A percentile compares a stretch with the other conserved stretches of the same genome.
These are phyloP conservation scores for Drosophila obscura DNA, from an alignment of 1,140 invertebrate genomes.

Conservation along the genomic window DNA sequence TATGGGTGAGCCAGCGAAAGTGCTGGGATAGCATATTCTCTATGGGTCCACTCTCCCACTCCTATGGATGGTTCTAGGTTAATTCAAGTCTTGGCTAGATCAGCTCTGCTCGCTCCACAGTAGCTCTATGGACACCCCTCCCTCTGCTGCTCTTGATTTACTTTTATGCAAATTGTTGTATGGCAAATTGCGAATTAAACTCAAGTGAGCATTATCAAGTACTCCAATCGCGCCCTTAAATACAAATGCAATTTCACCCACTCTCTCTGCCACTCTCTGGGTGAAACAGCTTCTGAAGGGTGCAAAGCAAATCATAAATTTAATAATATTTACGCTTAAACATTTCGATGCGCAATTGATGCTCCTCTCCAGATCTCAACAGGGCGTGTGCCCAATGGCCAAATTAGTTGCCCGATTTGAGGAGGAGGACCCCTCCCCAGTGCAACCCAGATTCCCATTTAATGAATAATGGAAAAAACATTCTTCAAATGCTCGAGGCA, in stretches of 20 bases:
- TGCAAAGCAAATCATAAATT: constrained; percentile 44
- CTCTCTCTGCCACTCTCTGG: background rate
- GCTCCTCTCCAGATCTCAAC: constrained; percentile 64
- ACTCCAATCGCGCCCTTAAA: constrained; percentile 69
- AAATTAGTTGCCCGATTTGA: constrained; percentile 38
- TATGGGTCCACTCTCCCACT: background rate
- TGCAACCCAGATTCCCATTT: background rate
- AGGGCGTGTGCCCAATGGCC: constrained; percentile 45
- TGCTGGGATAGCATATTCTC: constrained; percentile 1
- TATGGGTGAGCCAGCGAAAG: constrained; percentile 33
- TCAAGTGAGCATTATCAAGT: constrained; percentile 58
- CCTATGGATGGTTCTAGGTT: too few relatives aligned
- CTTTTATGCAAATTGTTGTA: constrained; percentile 72
- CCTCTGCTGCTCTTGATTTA: constrained; percentile 31
- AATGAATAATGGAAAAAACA: constrained; percentile 23
- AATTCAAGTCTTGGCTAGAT: background rate
- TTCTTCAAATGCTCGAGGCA: constrained; percentile 10
- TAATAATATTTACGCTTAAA: constrained; percentile 63
- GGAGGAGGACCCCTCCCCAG: too few relatives aligned
- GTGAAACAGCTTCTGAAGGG: constrained; percentile 38
- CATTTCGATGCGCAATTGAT: constrained; percentile 79
- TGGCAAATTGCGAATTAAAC: constrained; percentile 66
- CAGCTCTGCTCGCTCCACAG: background rate
- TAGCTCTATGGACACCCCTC: background rate
- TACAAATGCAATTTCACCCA: constrained; percentile 41